phyloP scores from a whole-genome alignment of 1,140 invertebrate species.

The Drosophila lini region DNA sequence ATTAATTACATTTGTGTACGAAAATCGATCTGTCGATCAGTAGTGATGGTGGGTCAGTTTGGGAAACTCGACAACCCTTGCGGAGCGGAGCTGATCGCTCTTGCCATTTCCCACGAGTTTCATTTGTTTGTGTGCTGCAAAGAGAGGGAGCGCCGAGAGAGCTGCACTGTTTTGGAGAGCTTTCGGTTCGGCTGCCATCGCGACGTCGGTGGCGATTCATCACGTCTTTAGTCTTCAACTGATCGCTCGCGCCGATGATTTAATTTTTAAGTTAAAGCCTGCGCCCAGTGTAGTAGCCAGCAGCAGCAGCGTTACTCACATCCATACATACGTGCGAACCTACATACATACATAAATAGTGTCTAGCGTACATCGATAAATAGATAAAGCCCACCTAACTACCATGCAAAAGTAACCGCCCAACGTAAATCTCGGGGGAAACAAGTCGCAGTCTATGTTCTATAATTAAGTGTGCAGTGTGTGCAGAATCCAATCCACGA shows the following conservation, averaged over 20 bases:
- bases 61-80: constrained; percentile 53
- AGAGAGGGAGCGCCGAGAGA: constrained; percentile 19
- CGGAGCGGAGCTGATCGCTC: constrained; percentile 5
- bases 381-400: constrained; percentile 37
- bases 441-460: constrained; percentile 2
- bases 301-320: constrained; percentile 61
- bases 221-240: constrained; percentile 77
- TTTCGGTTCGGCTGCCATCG: constrained; percentile 33
- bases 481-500: constrained; percentile 17
- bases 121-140: constrained; percentile 1
- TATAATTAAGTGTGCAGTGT: constrained; percentile 24
- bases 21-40: constrained; percentile 6
- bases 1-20: constrained; percentile 44
- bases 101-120: constrained; percentile 6
- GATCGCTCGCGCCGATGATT: constrained; percentile 82
- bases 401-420: constrained; percentile 22
- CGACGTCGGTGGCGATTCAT: constrained; percentile 62
- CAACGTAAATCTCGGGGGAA: constrained; percentile 19
- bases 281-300: constrained; percentile 47
- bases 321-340: constrained; percentile 58
- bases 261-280: constrained; percentile 79
- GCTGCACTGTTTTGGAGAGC: constrained; percentile 38
- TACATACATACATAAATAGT: constrained; percentile 46
- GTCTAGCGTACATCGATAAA: constrained; percentile 44
- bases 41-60: constrained; percentile 1